Percentiles rank a stretch among this genome's conserved stretches.
phyloP scores from a whole-genome alignment of 2,113 vertebrate genomes.

The Tauraco erythrolophus region DNA sequence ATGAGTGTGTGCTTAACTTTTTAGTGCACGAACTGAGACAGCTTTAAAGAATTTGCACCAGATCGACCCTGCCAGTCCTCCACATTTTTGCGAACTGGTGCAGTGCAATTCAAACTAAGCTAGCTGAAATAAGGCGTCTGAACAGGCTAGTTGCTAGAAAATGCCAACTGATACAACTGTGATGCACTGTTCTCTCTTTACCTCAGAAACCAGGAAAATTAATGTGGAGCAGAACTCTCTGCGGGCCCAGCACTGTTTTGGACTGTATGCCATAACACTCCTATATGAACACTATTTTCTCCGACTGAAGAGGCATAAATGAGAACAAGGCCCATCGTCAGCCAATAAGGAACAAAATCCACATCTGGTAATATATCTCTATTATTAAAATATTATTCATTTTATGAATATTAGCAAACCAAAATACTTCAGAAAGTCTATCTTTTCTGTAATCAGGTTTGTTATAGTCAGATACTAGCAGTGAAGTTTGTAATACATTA shows the following conservation, averaged over 20 bases:
- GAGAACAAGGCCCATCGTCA: neutral
- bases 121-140: neutral
- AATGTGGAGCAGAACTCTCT: neutral
- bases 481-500: neutral
- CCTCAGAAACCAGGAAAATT: neutral
- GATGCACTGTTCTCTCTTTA: neutral
- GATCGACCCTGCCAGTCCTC: neutral
- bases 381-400: neutral
- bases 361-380: neutral
- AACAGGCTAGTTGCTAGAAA: neutral
- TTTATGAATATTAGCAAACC: neutral
- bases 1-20: neutral
- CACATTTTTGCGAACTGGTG: neutral
- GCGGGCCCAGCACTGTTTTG: neutral
- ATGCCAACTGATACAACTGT: neutral
- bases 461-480: neutral
- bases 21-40: rapidly evolving
- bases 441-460: neutral
- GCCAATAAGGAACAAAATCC: neutral
- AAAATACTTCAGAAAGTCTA: neutral
- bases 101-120: neutral
- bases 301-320: neutral
- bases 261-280: neutral
- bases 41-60: neutral
- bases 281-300: neutral